Percentiles rank a stretch among this genome's conserved stretches.
Evolutionary conservation across 2,113 vertebrate species (phyloP).

Genomic region (Cyprinus carpio): DNA sequence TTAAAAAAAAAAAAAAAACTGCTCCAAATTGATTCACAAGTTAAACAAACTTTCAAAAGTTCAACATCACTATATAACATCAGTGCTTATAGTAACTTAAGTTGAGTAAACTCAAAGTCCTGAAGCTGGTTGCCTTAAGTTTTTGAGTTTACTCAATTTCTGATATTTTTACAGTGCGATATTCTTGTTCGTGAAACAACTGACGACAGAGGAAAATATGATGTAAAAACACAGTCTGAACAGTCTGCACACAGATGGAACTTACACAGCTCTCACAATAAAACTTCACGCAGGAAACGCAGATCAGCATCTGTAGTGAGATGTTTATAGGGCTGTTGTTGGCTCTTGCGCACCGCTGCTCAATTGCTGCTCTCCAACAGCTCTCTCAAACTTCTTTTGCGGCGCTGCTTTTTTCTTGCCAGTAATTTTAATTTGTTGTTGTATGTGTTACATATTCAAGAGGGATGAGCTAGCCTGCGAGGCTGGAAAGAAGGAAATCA

Average conservation of each 20-base stretch:
- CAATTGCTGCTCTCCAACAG: neutral
- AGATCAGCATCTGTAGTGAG: conserved; percentile 23
- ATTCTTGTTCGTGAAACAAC: too few species aligned
- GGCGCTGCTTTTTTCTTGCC: neutral
- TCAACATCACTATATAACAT: too few species aligned
- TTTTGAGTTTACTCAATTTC: too few species aligned
- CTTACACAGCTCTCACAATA: neutral
- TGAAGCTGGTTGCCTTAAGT: too few species aligned
- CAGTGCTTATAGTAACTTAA: too few species aligned
- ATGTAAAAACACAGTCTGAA: neutral
- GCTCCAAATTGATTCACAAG: too few species aligned
- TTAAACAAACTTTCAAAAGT: too few species aligned
- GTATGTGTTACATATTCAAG: conserved; percentile 25
- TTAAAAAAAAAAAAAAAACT: too few species aligned
- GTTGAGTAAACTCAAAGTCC: too few species aligned
- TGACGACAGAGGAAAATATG: too few species aligned
- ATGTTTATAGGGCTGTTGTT: conserved; percentile 26
- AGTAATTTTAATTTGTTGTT: conserved; percentile 15
- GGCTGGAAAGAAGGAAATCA: neutral
- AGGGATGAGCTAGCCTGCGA: conserved; percentile 43
- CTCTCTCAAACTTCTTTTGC: conserved; percentile 14
- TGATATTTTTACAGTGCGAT: too few species aligned
- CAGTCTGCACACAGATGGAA: neutral
- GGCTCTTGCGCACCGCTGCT: neutral
- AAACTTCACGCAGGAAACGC: neutral